Evolutionary conservation across 2,888 invertebrate genomes (phyloP).

Genomic region (Drymonia ruficornis): DNA sequence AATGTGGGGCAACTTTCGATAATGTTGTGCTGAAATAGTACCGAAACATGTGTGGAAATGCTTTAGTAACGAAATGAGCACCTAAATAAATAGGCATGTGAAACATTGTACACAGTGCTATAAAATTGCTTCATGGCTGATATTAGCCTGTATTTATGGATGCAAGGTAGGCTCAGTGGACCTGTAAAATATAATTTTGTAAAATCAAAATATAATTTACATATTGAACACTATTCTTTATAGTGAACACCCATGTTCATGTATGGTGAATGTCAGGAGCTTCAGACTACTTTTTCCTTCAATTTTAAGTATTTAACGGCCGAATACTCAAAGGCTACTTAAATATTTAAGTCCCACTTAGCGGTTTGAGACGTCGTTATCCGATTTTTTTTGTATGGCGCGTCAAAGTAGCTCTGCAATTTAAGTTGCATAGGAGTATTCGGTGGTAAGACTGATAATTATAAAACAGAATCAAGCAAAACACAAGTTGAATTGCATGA

Average conservation of each 20-base stretch:
- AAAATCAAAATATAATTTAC: conserved; percentile 56
- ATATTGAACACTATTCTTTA: conserved; percentile 15
- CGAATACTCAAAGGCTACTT: too few species aligned
- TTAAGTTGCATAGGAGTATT: too few species aligned
- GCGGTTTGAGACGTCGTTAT: too few species aligned
- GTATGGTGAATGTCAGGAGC: conserved; percentile 3
- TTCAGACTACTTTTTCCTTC: background rate
- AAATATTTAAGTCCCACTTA: too few species aligned
- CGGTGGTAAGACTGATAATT: conserved; percentile 31
- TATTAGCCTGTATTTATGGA: conserved; percentile 43
- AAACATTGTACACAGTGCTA: conserved; percentile 6
- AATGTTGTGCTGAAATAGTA: conserved; percentile 1
- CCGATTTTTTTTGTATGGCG: too few species aligned
- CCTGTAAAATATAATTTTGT: conserved; percentile 78
- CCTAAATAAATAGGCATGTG: conserved; percentile 4
- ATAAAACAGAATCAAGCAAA: conserved; percentile 19
- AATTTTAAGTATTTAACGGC: background rate
- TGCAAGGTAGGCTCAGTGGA: conserved; percentile 66
- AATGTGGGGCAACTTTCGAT: background rate
- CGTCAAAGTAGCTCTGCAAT: too few species aligned
- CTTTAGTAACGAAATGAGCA: background rate
- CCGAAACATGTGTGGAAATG: conserved; percentile 3
- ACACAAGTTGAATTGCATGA: conserved; percentile 5
- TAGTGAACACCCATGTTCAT: conserved; percentile 1
- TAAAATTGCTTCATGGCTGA: conserved; percentile 23